phyloP scores from a whole-genome alignment of 2,797 vertebrate species.

The Stomatorhinus walkeri region DNA sequence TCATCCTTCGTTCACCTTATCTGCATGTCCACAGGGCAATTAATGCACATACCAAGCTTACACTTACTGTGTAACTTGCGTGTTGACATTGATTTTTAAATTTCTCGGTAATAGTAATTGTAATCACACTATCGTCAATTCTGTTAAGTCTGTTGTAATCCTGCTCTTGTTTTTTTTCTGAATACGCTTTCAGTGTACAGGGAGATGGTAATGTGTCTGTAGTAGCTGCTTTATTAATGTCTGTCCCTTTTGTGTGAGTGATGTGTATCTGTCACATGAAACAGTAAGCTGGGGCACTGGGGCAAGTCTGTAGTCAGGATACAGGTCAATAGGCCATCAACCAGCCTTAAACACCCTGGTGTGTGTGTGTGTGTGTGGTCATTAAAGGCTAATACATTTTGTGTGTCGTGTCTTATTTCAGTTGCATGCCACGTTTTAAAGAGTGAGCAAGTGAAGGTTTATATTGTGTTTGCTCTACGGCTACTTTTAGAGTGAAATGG shows the following conservation, averaged over 20 bases:
- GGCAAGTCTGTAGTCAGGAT: background rate
- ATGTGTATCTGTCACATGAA: background rate
- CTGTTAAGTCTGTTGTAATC: background rate
- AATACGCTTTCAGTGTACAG: constrained; percentile 51
- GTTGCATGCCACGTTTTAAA: background rate
- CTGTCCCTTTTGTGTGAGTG: constrained; percentile 4
- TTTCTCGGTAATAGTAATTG: background rate
- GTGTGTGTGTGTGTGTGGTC: background rate
- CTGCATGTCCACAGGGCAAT: background rate
- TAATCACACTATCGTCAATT: background rate
- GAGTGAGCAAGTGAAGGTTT: background rate
- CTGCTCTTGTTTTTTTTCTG: constrained; percentile 21
- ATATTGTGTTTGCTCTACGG: background rate
- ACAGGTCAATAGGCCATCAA: background rate
- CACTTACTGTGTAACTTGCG: background rate
- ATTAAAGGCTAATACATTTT: background rate
- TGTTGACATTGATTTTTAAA: background rate
- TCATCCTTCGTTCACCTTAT: background rate
- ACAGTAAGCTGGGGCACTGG: background rate
- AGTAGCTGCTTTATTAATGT: constrained; percentile 28
- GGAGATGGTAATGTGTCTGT: constrained; percentile 49
- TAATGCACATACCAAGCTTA: background rate
- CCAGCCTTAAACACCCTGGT: background rate
- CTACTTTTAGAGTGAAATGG: background rate
- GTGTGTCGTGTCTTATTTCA: background rate